Evolutionary conservation across 2,888 invertebrate genomes (phyloP).

Genomic region (Noctua fimbriata): DNA sequence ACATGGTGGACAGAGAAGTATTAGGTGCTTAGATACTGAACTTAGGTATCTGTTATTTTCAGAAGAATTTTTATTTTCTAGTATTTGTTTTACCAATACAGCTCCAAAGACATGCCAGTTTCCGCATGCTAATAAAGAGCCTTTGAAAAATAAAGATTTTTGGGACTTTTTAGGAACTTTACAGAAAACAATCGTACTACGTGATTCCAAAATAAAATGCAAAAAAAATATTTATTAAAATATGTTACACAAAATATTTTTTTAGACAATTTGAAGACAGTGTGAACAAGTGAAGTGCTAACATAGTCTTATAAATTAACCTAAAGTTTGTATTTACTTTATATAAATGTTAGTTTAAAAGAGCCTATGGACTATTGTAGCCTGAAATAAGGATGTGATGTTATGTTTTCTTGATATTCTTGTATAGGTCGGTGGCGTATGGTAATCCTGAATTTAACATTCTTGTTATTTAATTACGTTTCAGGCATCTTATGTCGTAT

Average conservation of each 20-base stretch:
- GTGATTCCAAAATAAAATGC: slow-evolving; percentile 2
- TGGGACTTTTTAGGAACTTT: too few relatives aligned
- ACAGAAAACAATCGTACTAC: background rate
- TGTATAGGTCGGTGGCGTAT: too few relatives aligned
- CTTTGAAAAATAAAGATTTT: too few relatives aligned
- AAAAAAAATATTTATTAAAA: slow-evolving; percentile 3
- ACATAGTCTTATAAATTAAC: background rate
- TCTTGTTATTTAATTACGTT: background rate
- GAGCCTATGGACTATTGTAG: background rate
- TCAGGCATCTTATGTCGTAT: too few relatives aligned
- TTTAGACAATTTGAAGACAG: background rate
- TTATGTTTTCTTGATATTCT: background rate
- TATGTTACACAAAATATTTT: background rate
- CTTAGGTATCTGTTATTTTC: too few relatives aligned
- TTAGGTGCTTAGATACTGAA: too few relatives aligned
- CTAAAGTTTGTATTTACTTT: background rate
- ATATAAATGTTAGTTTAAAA: background rate
- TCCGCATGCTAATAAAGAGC: background rate
- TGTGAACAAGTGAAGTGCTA: background rate
- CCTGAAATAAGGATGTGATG: background rate
- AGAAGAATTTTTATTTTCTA: too few relatives aligned
- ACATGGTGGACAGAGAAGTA: too few relatives aligned
- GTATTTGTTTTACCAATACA: too few relatives aligned
- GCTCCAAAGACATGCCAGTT: background rate
- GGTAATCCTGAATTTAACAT: background rate